Evolutionary conservation across 2,113 vertebrate genomes (phyloP), one percentile per base, ranked within the genome.

Genomic region (Urocitellus parryii): DNA sequence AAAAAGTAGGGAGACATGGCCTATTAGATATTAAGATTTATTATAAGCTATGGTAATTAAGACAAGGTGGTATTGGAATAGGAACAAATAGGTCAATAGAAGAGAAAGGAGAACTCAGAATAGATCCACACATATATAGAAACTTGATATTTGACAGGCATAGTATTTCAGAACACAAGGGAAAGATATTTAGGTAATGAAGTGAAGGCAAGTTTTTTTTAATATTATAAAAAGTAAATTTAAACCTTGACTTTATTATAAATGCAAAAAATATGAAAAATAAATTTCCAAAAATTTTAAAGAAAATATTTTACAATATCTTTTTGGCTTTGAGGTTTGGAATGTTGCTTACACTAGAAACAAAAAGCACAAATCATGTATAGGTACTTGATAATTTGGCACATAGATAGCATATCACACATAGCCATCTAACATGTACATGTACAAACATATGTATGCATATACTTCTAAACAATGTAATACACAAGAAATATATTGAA

Each of bases 251-350:
- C 16, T 27, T 91, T 65, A 82, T 34, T 67, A 37, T 63, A 1
- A 84, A 22, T 70, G 34, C 20, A 42, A 88, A 74, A 84, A 92
- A 85, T 56, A 34, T 78, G 16, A n/a, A 83, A 58, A 88, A 51
- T 18, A 4, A 39, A 78, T 83, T 78, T 53, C 24, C 9, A 13
- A 73, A 88, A 58, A 12, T n/a, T 91, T 88, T 67, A 56, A 78
- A 83, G 76, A 65, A 83, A 84, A 84, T 68, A 37, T 39, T 88
- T 92, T 67, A 92, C 53, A 85, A 45, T 80, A 88, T 85, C 4
- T 91, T 84, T 88, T 76, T 79, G 73, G n/a, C 18, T 88, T 89
- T 94, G 84, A 76, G 63, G 20, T 92, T 96, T 89, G 68, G n/a
- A 89, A 82, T 53, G 10, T 82, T 10, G 32, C 67, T 90, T 93